phyloP scores from a whole-genome alignment of 1,140 invertebrate species.

The Trachymyrmex septentrionalis region DNA sequence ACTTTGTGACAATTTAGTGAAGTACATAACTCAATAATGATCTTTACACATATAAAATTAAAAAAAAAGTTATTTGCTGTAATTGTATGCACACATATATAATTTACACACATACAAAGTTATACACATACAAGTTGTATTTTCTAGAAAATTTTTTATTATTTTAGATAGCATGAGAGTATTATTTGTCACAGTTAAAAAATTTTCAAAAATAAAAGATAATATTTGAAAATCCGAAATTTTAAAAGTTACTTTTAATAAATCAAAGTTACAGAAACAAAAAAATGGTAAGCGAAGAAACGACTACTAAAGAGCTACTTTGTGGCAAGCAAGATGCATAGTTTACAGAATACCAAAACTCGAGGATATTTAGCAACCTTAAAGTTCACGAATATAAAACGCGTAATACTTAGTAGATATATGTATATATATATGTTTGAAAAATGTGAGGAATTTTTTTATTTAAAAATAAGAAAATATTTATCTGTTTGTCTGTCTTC shows the following conservation, averaged over 20 bases:
- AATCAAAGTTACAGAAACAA: neutral
- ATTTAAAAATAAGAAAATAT: neutral
- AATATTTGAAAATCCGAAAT: slow-evolving; percentile 2
- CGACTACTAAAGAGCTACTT: neutral
- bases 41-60: neutral
- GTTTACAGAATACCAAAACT: neutral
- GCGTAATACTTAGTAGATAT: neutral
- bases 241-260: slow-evolving; percentile 10
- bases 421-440: neutral
- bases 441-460: neutral
- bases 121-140: no score
- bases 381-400: neutral
- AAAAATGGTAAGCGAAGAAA: slow-evolving; percentile 13
- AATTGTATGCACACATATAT: no score
- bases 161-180: neutral
- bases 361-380: neutral
- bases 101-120: neutral
- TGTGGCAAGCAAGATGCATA: neutral
- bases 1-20: neutral
- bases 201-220: slow-evolving; percentile 31
- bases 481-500: neutral
- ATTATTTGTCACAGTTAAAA: slow-evolving; percentile 6
- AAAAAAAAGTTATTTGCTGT: neutral
- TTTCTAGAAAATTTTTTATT: neutral
- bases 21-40: neutral